Evolutionary conservation across 2,113 vertebrate genomes (phyloP).

Genomic region (Macquaria ambigua): DNA sequence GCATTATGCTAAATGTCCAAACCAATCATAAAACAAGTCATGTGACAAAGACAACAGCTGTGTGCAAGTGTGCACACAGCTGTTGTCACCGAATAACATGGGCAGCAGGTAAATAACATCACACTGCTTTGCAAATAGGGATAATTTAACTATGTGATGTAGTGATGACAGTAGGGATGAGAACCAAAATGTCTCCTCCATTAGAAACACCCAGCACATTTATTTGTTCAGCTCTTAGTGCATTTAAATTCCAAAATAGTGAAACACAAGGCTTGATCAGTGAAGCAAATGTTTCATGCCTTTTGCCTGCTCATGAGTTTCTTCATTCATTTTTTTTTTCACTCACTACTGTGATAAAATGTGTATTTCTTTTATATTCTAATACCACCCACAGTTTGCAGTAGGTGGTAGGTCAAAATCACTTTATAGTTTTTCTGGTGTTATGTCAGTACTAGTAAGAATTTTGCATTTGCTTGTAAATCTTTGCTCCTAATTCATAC

Average conservation of each 20-base stretch:
- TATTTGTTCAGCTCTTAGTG: background rate
- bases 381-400: too few relatives aligned
- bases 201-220: background rate
- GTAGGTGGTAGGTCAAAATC: background rate
- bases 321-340: background rate
- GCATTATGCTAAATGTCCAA: constrained; percentile 13
- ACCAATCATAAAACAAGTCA: constrained; percentile 22
- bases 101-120: constrained; percentile 9
- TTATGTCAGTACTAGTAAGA: background rate
- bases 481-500: background rate
- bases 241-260: background rate
- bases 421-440: constrained; percentile 1
- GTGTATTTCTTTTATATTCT: background rate
- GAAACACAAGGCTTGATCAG: background rate
- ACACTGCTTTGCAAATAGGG: background rate
- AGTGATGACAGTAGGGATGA: background rate
- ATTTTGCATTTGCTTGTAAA: background rate
- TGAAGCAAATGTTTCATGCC: background rate
- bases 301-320: background rate
- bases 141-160: background rate
- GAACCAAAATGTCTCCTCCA: background rate
- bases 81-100: constrained; percentile 7
- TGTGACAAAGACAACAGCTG: background rate
- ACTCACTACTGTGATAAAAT: background rate
- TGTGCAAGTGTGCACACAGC: background rate